A percentile compares a stretch with the other conserved stretches of the same genome.
These are phyloP conservation scores for Calliphora vomitoria DNA, from an alignment of 2,888 invertebrate species.

Conservation along the genomic window DNA sequence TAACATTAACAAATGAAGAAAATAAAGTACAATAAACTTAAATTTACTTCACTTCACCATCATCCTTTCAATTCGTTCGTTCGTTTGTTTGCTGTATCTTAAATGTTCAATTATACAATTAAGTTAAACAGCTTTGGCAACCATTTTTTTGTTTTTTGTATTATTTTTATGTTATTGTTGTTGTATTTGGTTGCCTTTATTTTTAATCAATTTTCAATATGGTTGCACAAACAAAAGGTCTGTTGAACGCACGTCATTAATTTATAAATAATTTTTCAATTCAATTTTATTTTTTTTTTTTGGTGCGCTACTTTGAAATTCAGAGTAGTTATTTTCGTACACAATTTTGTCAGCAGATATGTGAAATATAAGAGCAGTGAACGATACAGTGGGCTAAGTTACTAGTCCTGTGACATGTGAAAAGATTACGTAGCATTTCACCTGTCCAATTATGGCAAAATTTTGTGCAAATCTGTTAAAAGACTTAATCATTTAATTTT, in stretches of 20 bases:
- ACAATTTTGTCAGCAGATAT: too few species aligned
- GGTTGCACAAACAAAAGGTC: conserved; percentile 66
- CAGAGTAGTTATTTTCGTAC: neutral
- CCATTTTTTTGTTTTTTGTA: conserved; percentile 52
- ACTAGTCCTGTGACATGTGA: too few species aligned
- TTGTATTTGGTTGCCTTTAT: conserved; percentile 46
- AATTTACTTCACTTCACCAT: conserved; percentile 13
- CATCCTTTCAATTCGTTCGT: conserved; percentile 45
- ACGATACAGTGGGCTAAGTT: too few species aligned
- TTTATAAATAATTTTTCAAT: conserved; percentile 55
- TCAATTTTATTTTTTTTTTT: neutral
- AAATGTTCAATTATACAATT: conserved; percentile 72
- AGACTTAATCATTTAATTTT: too few species aligned
- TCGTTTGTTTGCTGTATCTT: conserved; percentile 58
- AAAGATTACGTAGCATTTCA: too few species aligned
- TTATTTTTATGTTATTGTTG: conserved; percentile 33
- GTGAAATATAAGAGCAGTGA: too few species aligned
- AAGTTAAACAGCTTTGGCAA: conserved; percentile 72
- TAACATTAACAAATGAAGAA: conserved; percentile 36
- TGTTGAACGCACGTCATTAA: conserved; percentile 63
- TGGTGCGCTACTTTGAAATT: conserved; percentile 10
- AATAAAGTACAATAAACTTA: conserved; percentile 55
- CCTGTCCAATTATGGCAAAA: too few species aligned
- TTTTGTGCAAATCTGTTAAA: too few species aligned
- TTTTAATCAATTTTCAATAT: conserved; percentile 73